These are phyloP conservation scores for Rhagonycha fulva DNA, from an alignment of 2,888 invertebrate genomes.

Conservation along the genomic window DNA sequence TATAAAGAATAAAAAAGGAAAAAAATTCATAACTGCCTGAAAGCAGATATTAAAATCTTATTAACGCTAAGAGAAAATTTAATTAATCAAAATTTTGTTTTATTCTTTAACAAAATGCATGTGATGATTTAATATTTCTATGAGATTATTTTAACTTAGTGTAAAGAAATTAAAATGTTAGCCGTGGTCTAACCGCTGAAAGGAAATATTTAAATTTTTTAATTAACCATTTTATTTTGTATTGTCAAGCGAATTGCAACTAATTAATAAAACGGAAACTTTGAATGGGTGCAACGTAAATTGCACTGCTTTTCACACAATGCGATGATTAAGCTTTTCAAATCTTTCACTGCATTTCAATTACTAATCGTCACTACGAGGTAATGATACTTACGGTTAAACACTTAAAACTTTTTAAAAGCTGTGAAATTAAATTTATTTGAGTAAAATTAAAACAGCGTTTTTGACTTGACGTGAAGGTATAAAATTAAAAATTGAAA, in stretches of 20 bases:
- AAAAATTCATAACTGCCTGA: conserved; percentile 8
- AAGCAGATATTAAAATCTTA: conserved; percentile 8
- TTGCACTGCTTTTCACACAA: not conserved
- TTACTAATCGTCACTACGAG: not conserved
- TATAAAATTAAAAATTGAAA: not conserved
- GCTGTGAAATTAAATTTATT: not conserved
- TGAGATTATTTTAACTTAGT: not conserved
- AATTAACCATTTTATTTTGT: not conserved
- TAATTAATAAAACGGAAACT: not conserved
- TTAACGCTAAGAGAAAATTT: conserved; percentile 6
- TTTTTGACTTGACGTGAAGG: not conserved
- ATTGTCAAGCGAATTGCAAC: not conserved
- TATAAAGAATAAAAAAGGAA: conserved; percentile 7
- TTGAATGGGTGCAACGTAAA: not conserved
- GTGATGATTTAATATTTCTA: not conserved
- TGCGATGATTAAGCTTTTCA: not conserved
- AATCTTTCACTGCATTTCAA: not conserved
- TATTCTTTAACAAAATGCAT: conserved; percentile 11
- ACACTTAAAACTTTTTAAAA: not conserved
- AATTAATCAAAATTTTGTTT: conserved; percentile 20
- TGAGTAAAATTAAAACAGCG: not conserved
- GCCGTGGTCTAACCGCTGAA: not conserved
- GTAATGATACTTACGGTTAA: not conserved
- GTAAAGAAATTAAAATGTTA: not conserved
- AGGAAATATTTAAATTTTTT: not conserved